Evolutionary conservation across 2,113 vertebrate genomes (phyloP).

Genomic region (Salminus brasiliensis): DNA sequence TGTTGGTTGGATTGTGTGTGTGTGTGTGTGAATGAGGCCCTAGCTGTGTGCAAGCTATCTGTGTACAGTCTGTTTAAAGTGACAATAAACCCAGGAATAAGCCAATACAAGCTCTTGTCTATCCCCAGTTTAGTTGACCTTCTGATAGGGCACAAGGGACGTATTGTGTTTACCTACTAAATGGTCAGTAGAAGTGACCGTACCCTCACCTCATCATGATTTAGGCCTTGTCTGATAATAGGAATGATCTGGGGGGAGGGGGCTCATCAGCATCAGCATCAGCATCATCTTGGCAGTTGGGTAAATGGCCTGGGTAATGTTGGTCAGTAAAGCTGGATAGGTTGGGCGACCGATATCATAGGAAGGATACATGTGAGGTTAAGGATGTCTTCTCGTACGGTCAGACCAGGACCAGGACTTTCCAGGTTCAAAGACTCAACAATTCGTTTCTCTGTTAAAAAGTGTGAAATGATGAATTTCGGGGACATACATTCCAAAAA

Average conservation of each 20-base stretch:
- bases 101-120: constrained; percentile 60
- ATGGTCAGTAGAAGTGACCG: background rate
- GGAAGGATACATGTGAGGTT: background rate
- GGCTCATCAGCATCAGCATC: too few species aligned
- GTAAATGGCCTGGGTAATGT: too few species aligned
- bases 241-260: background rate
- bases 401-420: too few species aligned
- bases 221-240: background rate
- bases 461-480: background rate
- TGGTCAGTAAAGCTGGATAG: background rate
- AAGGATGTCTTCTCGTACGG: too few species aligned
- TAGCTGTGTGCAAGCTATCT: constrained; percentile 20
- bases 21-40: constrained; percentile 4
- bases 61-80: constrained; percentile 42
- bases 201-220: too few species aligned
- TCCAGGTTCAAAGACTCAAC: too few species aligned
- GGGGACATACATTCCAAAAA: background rate
- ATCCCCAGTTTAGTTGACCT: constrained; percentile 21
- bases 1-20: background rate
- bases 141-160: background rate
- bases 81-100: constrained; percentile 60
- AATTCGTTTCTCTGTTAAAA: too few species aligned
- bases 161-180: background rate
- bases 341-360: background rate
- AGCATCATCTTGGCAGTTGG: too few species aligned